A percentile compares a stretch with the other conserved stretches of the same genome.
Evolutionary conservation across 2,113 vertebrate species (phyloP).

Genomic region (Tyto alba): DNA sequence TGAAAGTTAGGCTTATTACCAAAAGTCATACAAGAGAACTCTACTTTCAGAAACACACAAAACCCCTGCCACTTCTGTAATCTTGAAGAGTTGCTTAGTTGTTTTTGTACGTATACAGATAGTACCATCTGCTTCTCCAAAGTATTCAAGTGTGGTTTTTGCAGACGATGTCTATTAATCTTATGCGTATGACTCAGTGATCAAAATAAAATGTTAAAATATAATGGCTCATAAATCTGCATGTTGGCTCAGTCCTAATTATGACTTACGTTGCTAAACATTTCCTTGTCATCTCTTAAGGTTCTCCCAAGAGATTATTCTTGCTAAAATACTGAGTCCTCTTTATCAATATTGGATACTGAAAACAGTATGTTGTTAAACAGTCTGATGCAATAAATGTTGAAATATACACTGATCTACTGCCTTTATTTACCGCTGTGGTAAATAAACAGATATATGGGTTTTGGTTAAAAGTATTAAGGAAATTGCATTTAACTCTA

Average conservation of each 20-base stretch:
- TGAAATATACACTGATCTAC: not conserved
- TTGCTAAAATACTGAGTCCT: not conserved
- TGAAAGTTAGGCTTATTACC: not conserved
- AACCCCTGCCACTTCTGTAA: accelerated
- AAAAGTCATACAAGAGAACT: not conserved
- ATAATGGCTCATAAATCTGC: not conserved
- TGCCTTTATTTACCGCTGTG: not conserved
- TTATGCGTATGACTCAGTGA: not conserved
- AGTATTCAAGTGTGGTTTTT: not conserved
- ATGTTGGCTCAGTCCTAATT: not conserved
- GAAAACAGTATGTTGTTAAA: not conserved
- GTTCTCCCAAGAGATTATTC: not conserved
- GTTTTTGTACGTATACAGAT: not conserved
- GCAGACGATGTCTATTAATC: not conserved
- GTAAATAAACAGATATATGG: not conserved
- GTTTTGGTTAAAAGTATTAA: not conserved
- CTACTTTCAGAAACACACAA: not conserved
- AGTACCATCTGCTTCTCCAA: not conserved
- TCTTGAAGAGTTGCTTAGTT: not conserved
- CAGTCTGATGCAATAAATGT: not conserved
- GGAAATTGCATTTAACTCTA: not conserved
- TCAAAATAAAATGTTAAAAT: not conserved
- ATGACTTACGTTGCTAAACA: not conserved
- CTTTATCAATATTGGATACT: not conserved
- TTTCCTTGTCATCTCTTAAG: not conserved